Conservation (phyloP, 1,140 invertebrate species). For the Eumaeus atala region DNA sequence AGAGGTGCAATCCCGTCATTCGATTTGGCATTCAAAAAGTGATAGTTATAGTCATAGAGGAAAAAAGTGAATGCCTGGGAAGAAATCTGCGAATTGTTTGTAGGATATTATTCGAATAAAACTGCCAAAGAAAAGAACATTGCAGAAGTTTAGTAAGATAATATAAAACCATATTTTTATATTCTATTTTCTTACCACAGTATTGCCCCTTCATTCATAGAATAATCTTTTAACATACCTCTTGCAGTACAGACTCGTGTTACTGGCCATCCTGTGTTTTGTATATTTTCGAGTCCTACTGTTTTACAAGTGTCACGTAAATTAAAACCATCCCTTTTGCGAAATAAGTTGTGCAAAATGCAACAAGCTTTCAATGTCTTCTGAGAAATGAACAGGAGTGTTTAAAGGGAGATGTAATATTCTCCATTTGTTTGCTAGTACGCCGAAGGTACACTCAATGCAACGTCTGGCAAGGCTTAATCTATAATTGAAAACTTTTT, state of each 20-base stretch:
- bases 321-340: constrained; percentile 7
- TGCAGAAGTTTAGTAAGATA: constrained; percentile 11
- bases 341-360: constrained; percentile 14
- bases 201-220: constrained; percentile 16
- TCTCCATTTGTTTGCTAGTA: constrained; percentile 14
- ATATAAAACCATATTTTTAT: constrained; percentile 14
- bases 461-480: no score
- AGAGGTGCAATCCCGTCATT: constrained; percentile 9
- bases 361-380: constrained; percentile 15
- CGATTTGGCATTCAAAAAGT: constrained; percentile 10
- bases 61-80: constrained; percentile 13
- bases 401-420: neutral
- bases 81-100: constrained; percentile 13
- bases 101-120: constrained; percentile 12
- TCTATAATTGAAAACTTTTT: no score
- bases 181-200: constrained; percentile 13
- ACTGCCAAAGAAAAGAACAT: constrained; percentile 15
- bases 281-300: constrained; percentile 18
- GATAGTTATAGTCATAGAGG: constrained; percentile 11
- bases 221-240: constrained; percentile 16
- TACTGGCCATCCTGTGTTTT: constrained; percentile 17
- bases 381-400: constrained; percentile 16
- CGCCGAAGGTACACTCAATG: constrained; percentile 18
- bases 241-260: constrained; percentile 11
- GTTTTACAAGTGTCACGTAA: constrained; percentile 11